phyloP scores from a whole-genome alignment of 2,888 invertebrate species.

The Athetis lepigone region DNA sequence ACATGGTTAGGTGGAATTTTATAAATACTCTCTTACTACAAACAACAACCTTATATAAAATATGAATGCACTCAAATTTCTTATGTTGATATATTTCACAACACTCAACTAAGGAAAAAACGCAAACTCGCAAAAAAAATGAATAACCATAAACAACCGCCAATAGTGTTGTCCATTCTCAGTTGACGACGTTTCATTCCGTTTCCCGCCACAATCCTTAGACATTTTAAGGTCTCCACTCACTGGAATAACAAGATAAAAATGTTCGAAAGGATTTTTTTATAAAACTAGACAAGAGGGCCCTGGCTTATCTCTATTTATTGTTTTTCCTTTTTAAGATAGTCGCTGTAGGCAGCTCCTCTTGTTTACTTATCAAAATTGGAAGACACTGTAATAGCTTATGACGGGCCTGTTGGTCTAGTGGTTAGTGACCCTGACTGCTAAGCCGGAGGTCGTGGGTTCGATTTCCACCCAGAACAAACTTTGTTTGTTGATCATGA shows the following conservation, averaged over 20 bases:
- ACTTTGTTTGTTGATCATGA: too few species aligned
- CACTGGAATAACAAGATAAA: constrained; percentile 40
- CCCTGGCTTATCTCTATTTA: constrained; percentile 52
- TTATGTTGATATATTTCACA: neutral
- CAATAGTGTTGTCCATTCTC: constrained; percentile 41
- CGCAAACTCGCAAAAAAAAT: constrained; percentile 3
- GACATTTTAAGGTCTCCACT: constrained; percentile 35
- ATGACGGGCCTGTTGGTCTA: too few species aligned
- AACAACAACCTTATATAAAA: neutral
- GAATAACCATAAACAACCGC: constrained; percentile 35
- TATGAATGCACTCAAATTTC: neutral
- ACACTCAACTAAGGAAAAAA: neutral
- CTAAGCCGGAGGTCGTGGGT: too few species aligned
- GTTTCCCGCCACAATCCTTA: constrained; percentile 32
- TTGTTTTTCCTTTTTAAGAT: constrained; percentile 45
- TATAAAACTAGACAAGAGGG: constrained; percentile 6
- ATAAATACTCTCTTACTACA: too few species aligned
- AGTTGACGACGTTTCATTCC: constrained; percentile 52
- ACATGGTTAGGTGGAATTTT: too few species aligned
- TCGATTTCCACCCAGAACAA: too few species aligned
- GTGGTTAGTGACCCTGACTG: too few species aligned
- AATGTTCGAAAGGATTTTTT: constrained; percentile 36
- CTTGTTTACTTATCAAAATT: constrained; percentile 59
- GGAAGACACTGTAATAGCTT: constrained; percentile 36
- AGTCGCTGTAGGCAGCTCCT: constrained; percentile 35